Conservation (phyloP, 2,888 invertebrate genomes). For the Drosophila niveifrons region DNA sequence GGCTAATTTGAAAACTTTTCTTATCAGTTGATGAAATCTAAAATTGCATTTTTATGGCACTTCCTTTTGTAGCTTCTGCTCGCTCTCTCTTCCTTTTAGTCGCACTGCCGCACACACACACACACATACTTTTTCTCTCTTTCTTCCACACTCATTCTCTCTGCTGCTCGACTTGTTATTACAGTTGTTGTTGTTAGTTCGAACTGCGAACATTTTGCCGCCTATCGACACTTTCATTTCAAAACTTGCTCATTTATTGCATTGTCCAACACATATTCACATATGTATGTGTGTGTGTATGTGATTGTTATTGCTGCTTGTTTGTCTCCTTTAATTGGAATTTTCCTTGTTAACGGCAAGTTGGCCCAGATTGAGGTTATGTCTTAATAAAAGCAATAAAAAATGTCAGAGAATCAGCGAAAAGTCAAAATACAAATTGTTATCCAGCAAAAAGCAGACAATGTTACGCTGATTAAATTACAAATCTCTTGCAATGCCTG, state of each 20-base stretch:
- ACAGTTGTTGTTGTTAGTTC: conserved; percentile 18
- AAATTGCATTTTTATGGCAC: conserved; percentile 82
- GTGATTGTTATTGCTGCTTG: conserved; percentile 36
- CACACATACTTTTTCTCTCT: neutral
- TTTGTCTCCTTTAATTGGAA: conserved; percentile 39
- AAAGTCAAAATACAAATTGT: conserved; percentile 40
- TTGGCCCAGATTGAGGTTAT: conserved; percentile 49
- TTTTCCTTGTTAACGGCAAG: conserved; percentile 14
- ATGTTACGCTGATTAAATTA: conserved; percentile 72
- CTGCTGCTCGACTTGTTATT: conserved; percentile 9
- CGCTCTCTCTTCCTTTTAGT: conserved; percentile 18
- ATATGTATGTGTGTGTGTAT: neutral
- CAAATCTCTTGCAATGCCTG: conserved; percentile 49
- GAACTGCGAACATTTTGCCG: conserved; percentile 43
- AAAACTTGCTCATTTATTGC: conserved; percentile 70
- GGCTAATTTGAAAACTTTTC: conserved; percentile 81
- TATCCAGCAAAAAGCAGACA: conserved; percentile 35
- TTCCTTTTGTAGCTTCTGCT: conserved; percentile 61
- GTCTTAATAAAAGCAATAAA: conserved; percentile 47
- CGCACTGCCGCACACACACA: neutral
- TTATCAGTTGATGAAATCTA: conserved; percentile 82
- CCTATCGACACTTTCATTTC: conserved; percentile 76
- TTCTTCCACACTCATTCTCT: conserved; percentile 2
- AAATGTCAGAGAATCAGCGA: conserved; percentile 31
- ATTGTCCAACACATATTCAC: conserved; percentile 23